Conservation (phyloP, 2,888 invertebrate genomes). For the Drosophila putrida region DNA sequence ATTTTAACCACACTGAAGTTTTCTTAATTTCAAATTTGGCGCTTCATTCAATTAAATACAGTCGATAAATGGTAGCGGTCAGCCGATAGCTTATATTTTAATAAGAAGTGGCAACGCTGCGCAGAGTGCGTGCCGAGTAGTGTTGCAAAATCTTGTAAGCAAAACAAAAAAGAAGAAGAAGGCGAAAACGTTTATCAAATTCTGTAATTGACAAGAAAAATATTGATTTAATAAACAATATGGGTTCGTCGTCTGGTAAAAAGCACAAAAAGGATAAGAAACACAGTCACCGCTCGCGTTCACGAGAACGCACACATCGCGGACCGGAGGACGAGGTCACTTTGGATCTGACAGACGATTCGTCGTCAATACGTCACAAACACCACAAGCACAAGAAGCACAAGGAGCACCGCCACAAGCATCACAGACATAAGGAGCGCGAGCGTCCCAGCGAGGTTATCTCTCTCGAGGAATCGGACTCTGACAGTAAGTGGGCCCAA, state of each 20-base stretch:
- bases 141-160: constrained; percentile 36
- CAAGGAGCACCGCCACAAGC: constrained; percentile 80
- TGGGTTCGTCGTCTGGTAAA: constrained; percentile 85
- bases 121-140: background rate
- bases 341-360: constrained; percentile 66
- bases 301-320: constrained; percentile 55
- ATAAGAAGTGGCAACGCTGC: background rate
- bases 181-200: constrained; percentile 60
- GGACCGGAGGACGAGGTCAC: constrained; percentile 60
- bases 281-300: constrained; percentile 78
- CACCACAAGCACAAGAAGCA: constrained; percentile 81
- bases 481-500: constrained; percentile 84
- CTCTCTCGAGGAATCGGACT: constrained; percentile 83
- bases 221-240: constrained; percentile 53
- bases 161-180: constrained; percentile 43
- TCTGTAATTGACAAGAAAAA: constrained; percentile 28
- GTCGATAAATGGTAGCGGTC: constrained; percentile 7
- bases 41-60: background rate
- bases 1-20: background rate
- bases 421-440: constrained; percentile 64
- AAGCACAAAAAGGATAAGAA: constrained; percentile 85
- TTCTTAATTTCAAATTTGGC: background rate
- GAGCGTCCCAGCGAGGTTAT: constrained; percentile 77
- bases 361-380: constrained; percentile 70
- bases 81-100: constrained; percentile 4